phyloP scores from a whole-genome alignment of 2,113 vertebrate genomes.

The Cochlearius cochlearius region DNA sequence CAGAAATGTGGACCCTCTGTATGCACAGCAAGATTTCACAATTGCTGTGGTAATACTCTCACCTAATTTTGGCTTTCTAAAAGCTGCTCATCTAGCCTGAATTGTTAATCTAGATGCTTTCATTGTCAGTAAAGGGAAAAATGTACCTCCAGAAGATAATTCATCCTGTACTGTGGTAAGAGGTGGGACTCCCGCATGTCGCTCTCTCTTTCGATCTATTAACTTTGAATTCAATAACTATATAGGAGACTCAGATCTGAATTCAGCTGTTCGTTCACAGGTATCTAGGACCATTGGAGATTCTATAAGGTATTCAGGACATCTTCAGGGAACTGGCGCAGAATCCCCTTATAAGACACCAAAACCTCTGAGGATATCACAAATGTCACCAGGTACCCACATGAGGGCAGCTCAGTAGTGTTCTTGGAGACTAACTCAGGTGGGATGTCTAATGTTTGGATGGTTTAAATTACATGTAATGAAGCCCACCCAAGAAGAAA shows the following conservation, averaged over 20 bases:
- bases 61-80: not conserved
- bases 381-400: not conserved
- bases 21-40: not conserved
- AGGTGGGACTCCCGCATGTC: rapidly evolving
- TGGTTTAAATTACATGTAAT: not conserved
- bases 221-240: not conserved
- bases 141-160: not conserved
- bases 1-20: not conserved
- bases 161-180: not conserved
- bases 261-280: not conserved
- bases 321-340: not conserved
- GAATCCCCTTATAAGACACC: not conserved
- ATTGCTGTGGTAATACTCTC: not conserved
- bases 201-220: not conserved
- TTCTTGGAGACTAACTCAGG: not conserved
- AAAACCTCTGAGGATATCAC: not conserved
- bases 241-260: not conserved
- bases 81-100: not conserved
- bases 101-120: not conserved
- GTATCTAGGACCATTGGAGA: not conserved
- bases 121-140: not conserved
- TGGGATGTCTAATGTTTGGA: not conserved
- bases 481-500: not conserved
- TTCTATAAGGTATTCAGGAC: not conserved
- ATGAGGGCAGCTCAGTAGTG: not conserved